Percentiles rank a stretch among this genome's conserved stretches.
Conservation (phyloP, 1,140 invertebrate genomes). For the Trachelipus rathkii region DNA sequence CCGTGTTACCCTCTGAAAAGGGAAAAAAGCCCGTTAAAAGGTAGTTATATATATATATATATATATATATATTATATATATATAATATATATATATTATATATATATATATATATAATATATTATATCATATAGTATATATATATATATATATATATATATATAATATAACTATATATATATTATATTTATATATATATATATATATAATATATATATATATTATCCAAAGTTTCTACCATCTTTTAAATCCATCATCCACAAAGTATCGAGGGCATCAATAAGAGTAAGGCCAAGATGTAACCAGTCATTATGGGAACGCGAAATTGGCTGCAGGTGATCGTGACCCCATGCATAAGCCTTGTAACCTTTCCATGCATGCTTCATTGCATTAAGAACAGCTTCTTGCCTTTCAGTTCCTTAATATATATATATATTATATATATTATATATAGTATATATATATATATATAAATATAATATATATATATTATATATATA, state of each 20-base stretch:
- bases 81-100: not conserved
- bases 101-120: not conserved
- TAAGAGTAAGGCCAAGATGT: constrained; percentile 78
- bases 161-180: not conserved
- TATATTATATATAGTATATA: too few species aligned
- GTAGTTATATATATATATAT: too few species aligned
- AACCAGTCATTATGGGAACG: constrained; percentile 82
- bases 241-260: constrained; percentile 85
- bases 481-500: too few species aligned
- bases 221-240: constrained; percentile 57
- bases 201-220: not conserved
- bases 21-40: too few species aligned
- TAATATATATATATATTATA: too few species aligned
- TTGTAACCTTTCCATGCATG: constrained; percentile 91
- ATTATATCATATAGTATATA: not conserved
- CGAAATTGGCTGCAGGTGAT: constrained; percentile 84
- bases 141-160: not conserved
- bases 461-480: too few species aligned
- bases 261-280: constrained; percentile 85
- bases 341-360: constrained; percentile 88
- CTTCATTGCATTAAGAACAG: constrained; percentile 77
- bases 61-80: constrained; percentile 5
- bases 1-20: too few species aligned
- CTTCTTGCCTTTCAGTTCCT: constrained; percentile 48
- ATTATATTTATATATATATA: not conserved